These are phyloP conservation scores for Acyrthosiphon pisum DNA, from an alignment of 1,140 invertebrate genomes.

Conservation along the genomic window DNA sequence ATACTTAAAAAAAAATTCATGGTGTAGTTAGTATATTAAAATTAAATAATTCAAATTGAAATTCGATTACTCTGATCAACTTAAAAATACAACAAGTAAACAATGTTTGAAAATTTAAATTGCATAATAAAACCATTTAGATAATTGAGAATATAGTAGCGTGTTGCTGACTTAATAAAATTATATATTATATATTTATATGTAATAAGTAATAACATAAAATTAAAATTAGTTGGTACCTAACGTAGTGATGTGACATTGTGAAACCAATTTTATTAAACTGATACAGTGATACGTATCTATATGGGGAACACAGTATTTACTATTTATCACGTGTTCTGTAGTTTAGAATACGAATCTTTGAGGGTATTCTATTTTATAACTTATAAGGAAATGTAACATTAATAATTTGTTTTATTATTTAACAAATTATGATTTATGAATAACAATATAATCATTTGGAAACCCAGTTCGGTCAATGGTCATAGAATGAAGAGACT, in stretches of 20 bases:
- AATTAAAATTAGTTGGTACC: neutral
- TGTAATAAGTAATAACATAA: neutral
- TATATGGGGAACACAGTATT: neutral
- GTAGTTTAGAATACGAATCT: neutral
- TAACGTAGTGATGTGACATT: neutral
- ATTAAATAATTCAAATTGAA: neutral
- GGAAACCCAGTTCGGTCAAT: neutral
- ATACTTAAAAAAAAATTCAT: neutral
- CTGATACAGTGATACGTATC: neutral
- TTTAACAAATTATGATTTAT: neutral
- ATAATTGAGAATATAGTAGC: neutral
- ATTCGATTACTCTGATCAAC: neutral
- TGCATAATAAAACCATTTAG: neutral
- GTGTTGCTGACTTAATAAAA: neutral
- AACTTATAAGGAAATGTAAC: neutral
- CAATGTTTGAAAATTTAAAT: neutral
- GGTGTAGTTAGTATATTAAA: neutral
- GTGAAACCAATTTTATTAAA: neutral
- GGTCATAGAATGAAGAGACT: neutral
- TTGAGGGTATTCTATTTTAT: neutral
- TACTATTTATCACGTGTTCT: neutral
- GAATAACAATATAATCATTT: too few relatives aligned
- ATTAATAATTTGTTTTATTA: neutral
- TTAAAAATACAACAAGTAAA: neutral
- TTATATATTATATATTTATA: too few relatives aligned